A percentile compares a stretch with the other conserved stretches of the same genome.
These are phyloP conservation scores for Leuciscus waleckii DNA, from an alignment of 2,797 vertebrate genomes.

Conservation along the genomic window DNA sequence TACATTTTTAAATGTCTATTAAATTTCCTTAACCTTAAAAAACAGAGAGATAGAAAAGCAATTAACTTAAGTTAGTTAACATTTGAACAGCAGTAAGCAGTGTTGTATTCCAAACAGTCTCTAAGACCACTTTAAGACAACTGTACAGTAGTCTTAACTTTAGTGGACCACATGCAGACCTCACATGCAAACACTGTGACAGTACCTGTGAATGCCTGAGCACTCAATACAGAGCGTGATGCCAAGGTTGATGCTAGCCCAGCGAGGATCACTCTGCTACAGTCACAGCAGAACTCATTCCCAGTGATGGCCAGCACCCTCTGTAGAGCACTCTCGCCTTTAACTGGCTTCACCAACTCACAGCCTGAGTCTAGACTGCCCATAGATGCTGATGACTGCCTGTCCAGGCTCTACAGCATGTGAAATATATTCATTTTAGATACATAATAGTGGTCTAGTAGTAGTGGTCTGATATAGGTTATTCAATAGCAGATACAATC, in stretches of 20 bases:
- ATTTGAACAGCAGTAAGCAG: too few relatives aligned
- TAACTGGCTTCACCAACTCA: slow-evolving; percentile 85
- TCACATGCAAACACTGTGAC: not conserved
- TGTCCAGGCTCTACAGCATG: slow-evolving; percentile 83
- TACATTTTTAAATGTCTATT: too few relatives aligned
- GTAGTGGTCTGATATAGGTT: not conserved
- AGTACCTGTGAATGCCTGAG: slow-evolving; percentile 83
- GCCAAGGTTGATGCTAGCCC: slow-evolving; percentile 98
- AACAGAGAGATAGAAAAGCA: too few relatives aligned
- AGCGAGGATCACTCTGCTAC: slow-evolving; percentile 92
- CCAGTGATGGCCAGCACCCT: slow-evolving; percentile 89
- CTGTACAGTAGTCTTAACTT: too few relatives aligned
- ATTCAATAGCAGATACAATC: not conserved
- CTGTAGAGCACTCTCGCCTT: slow-evolving; percentile 92
- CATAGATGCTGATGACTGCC: slow-evolving; percentile 88
- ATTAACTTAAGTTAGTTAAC: too few relatives aligned
- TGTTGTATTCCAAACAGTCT: too few relatives aligned
- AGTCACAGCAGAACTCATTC: slow-evolving; percentile 92
- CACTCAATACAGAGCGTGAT: slow-evolving; percentile 90
- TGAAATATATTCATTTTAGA: not conserved
- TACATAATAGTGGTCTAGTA: not conserved
- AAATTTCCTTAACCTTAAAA: too few relatives aligned
- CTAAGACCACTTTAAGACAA: too few relatives aligned
- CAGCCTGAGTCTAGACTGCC: slow-evolving; percentile 89
- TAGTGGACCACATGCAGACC: too few relatives aligned